phyloP scores from a whole-genome alignment of 2,113 vertebrate genomes.

The Ammodytes dubius region DNA sequence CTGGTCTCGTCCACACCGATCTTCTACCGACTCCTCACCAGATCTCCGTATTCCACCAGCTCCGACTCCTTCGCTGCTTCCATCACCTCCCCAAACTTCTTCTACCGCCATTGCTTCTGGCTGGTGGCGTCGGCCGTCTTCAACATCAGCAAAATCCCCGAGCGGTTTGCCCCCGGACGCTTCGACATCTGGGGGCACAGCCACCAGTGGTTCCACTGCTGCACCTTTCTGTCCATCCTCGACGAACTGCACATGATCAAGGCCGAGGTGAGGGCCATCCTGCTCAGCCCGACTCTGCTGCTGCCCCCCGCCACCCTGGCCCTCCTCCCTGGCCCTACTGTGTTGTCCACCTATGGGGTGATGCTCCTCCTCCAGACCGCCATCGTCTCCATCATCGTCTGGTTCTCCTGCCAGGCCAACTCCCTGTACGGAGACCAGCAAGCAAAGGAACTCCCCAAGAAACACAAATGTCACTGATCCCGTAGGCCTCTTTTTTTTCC shows the following conservation, averaged over 20 bases:
- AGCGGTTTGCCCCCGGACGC: constrained; percentile 81
- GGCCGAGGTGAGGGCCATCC: constrained; percentile 80
- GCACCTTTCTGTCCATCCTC: constrained; percentile 86
- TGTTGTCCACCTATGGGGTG: constrained; percentile 82
- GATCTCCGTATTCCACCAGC: constrained; percentile 48
- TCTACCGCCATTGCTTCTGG: constrained; percentile 86
- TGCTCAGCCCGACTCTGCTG: constrained; percentile 66
- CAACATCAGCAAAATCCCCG: constrained; percentile 87
- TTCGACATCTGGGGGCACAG: constrained; percentile 89
- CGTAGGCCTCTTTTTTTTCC: not conserved
- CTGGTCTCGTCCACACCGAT: constrained; percentile 82
- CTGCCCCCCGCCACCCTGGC: constrained; percentile 52
- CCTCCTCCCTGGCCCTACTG: constrained; percentile 71
- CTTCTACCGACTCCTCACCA: constrained; percentile 82
- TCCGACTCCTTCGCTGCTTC: constrained; percentile 62
- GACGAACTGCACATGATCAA: constrained; percentile 88
- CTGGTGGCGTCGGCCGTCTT: constrained; percentile 84
- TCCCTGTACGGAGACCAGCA: constrained; percentile 73
- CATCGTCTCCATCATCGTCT: constrained; percentile 81
- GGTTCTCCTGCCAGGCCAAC: constrained; percentile 81
- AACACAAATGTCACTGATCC: constrained; percentile 59
- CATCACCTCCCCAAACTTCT: constrained; percentile 71
- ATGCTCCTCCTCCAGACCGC: constrained; percentile 84
- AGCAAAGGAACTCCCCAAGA: constrained; percentile 27
- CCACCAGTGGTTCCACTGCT: constrained; percentile 89